These are phyloP conservation scores for Eucidaris tribuloides DNA, from an alignment of 35 echinoderm and acorn worm genomes.

Conservation along the genomic window DNA sequence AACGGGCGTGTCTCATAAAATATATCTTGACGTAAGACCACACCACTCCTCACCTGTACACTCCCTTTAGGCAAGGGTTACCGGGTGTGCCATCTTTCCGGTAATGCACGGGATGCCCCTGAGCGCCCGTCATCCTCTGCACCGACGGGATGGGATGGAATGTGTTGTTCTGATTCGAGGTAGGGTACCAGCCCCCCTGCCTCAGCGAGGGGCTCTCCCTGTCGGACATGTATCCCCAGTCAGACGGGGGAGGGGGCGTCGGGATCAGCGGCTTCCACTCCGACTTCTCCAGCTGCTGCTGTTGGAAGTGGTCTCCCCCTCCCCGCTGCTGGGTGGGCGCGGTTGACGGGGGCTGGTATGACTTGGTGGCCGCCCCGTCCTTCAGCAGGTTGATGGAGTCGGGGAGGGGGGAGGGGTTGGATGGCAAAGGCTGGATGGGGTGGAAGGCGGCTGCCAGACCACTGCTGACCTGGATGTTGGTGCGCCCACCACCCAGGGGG, in stretches of 20 bases:
- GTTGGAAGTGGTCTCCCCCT: too few relatives aligned
- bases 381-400: slow-evolving; percentile 12
- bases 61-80: slow-evolving; percentile 11
- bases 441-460: slow-evolving; percentile 13
- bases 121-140: slow-evolving; percentile 38
- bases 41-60: slow-evolving; percentile 17
- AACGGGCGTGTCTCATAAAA: too few relatives aligned
- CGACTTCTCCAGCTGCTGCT: not conserved
- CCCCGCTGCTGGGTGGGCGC: not conserved
- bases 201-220: too few relatives aligned
- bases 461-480: not conserved
- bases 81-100: slow-evolving; percentile 16
- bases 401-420: not conserved
- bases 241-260: not conserved
- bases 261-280: slow-evolving; percentile 17
- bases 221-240: too few relatives aligned
- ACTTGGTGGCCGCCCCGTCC: not conserved
- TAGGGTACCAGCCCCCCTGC: too few relatives aligned
- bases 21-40: too few relatives aligned
- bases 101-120: not conserved
- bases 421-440: not conserved
- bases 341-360: not conserved
- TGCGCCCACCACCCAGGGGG: not conserved
- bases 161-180: not conserved
- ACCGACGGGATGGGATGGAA: slow-evolving; percentile 46